Conservation (phyloP, 2,888 invertebrate genomes). For the Synanthedon vespiformis region DNA sequence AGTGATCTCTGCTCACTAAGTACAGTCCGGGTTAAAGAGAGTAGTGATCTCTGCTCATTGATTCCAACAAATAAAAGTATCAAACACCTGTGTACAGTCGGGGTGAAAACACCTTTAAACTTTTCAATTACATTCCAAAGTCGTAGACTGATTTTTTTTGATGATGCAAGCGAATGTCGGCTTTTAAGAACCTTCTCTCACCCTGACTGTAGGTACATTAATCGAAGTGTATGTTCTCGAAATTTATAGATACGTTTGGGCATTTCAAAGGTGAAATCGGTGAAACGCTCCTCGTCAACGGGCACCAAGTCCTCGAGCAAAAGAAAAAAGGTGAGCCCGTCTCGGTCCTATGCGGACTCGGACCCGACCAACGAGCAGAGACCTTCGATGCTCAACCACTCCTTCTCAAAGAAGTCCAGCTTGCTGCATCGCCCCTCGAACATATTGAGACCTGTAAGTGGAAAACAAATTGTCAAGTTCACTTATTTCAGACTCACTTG, state of each 20-base stretch:
- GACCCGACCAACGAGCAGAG: slow-evolving; percentile 55
- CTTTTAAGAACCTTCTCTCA: too few relatives aligned
- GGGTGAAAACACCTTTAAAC: too few relatives aligned
- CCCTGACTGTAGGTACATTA: not conserved
- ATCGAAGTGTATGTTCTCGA: slow-evolving; percentile 3
- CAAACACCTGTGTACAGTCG: too few relatives aligned
- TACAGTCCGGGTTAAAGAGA: too few relatives aligned
- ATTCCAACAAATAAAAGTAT: too few relatives aligned
- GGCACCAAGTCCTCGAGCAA: slow-evolving; percentile 47
- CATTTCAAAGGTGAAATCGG: slow-evolving; percentile 60
- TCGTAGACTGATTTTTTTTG: too few relatives aligned
- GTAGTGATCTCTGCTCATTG: too few relatives aligned
- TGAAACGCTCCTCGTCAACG: slow-evolving; percentile 55
- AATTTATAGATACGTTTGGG: slow-evolving; percentile 64
- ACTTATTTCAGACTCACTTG: not conserved
- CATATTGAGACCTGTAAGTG: slow-evolving; percentile 77
- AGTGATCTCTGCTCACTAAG: too few relatives aligned
- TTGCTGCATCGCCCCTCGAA: slow-evolving; percentile 77
- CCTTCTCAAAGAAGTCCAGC: slow-evolving; percentile 66
- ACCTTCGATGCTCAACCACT: slow-evolving; percentile 70
- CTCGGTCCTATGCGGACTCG: slow-evolving; percentile 51
- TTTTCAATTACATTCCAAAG: too few relatives aligned
- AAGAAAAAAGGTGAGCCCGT: slow-evolving; percentile 53
- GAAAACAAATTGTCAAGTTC: not conserved
- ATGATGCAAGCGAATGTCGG: too few relatives aligned